phyloP scores from a whole-genome alignment of 2,113 vertebrate genomes.

The Otolemur garnettii region DNA sequence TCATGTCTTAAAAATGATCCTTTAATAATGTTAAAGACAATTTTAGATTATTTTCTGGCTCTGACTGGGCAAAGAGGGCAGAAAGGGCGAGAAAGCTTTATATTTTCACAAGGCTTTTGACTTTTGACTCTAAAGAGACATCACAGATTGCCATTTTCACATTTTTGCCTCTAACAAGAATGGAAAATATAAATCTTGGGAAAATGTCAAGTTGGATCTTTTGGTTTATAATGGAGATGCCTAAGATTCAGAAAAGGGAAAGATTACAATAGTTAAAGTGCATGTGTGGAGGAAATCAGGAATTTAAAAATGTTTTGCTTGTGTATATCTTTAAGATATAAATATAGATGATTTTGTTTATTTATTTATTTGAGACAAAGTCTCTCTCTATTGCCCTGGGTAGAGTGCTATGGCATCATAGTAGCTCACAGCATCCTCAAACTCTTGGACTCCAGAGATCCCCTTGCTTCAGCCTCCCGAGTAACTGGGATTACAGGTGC shows the following conservation, averaged over 20 bases:
- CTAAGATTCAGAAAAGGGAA: slow-evolving; percentile 66
- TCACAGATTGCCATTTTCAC: slow-evolving; percentile 71
- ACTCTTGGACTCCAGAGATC: too few relatives aligned
- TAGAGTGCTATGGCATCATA: too few relatives aligned
- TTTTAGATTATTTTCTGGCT: slow-evolving; percentile 57
- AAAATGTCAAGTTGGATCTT: slow-evolving; percentile 74
- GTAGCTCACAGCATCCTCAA: too few relatives aligned
- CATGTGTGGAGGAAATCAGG: not conserved
- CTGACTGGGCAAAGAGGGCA: slow-evolving; percentile 50
- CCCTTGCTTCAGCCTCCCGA: too few relatives aligned
- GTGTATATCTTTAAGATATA: slow-evolving; percentile 71
- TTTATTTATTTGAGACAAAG: not conserved
- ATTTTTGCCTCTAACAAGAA: slow-evolving; percentile 67
- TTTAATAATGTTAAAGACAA: slow-evolving; percentile 70
- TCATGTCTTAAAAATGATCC: slow-evolving; percentile 4
- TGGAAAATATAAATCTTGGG: slow-evolving; percentile 78
- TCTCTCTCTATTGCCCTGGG: too few relatives aligned
- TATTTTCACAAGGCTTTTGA: slow-evolving; percentile 45
- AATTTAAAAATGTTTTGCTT: slow-evolving; percentile 68
- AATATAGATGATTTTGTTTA: not conserved
- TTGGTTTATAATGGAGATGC: slow-evolving; percentile 67
- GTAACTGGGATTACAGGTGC: too few relatives aligned
- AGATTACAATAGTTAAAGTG: slow-evolving; percentile 19
- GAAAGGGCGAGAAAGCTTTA: slow-evolving; percentile 63
- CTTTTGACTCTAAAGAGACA: slow-evolving; percentile 64